Percentiles rank a stretch among this genome's conserved stretches.
These are phyloP conservation scores for Myocastor coypus DNA, from an alignment of 2,113 vertebrate genomes.

Conservation along the genomic window DNA sequence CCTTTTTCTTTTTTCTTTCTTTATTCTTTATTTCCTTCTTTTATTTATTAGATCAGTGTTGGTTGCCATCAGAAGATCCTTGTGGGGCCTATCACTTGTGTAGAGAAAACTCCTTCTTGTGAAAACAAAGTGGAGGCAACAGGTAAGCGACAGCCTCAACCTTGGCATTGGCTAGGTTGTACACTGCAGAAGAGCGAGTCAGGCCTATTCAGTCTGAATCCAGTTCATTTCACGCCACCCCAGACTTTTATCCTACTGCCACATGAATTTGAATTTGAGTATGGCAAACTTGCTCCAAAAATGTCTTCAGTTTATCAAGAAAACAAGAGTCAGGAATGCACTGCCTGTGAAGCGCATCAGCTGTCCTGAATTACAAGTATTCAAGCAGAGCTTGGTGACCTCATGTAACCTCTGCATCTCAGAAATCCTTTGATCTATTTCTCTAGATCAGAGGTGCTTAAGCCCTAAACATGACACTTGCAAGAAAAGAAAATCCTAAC, in stretches of 20 bases:
- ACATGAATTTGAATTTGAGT: background rate
- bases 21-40: background rate
- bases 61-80: background rate
- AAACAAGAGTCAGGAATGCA: background rate
- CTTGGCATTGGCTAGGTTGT: background rate
- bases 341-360: background rate
- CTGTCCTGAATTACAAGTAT: background rate
- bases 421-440: slow-evolving; percentile 31
- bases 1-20: background rate
- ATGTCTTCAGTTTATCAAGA: background rate
- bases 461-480: slow-evolving; percentile 23
- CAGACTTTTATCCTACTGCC: background rate
- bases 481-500: slow-evolving; percentile 64
- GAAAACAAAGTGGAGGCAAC: background rate
- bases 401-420: background rate
- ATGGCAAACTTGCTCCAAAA: background rate
- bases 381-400: background rate
- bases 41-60: slow-evolving; percentile 44
- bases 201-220: background rate
- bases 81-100: background rate
- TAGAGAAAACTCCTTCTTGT: background rate
- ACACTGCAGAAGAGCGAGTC: background rate
- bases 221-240: background rate
- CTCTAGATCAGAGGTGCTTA: slow-evolving; percentile 45
- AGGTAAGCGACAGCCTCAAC: background rate